Percentiles rank a stretch among this genome's conserved stretches.
Evolutionary conservation across 2,113 vertebrate genomes (phyloP).

Genomic region (Naja naja): DNA sequence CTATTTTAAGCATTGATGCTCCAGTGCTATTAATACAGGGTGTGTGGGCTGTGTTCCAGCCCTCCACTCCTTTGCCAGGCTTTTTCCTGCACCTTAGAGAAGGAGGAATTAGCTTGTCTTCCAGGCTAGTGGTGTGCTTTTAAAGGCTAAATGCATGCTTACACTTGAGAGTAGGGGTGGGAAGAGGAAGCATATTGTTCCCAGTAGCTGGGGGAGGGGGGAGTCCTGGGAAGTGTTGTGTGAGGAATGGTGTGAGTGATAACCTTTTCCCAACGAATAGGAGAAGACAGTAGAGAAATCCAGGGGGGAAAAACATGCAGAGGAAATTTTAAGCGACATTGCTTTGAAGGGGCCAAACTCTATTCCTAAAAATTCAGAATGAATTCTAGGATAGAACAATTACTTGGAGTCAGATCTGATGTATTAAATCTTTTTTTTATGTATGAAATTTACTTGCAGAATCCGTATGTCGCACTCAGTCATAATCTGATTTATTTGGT

Average conservation of each 20-base stretch:
- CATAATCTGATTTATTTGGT: background rate
- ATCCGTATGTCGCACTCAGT: background rate
- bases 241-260: no score
- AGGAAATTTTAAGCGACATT: background rate
- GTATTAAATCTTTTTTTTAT: background rate
- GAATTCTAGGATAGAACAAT: background rate
- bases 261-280: background rate
- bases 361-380: background rate
- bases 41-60: slow-evolving; percentile 34
- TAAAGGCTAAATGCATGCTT: background rate
- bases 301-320: rapidly evolving
- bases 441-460: background rate
- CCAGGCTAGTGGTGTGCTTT: background rate
- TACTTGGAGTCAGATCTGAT: no score
- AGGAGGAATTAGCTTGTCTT: background rate
- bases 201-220: background rate
- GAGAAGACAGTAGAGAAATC: background rate
- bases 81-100: slow-evolving; percentile 26
- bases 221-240: background rate
- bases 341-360: background rate
- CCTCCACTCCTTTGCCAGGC: background rate
- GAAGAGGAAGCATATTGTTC: background rate
- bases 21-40: slow-evolving; percentile 54
- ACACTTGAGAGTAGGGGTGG: no score
- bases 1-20: slow-evolving; percentile 64